A percentile compares a stretch with the other conserved stretches of the same genome.
Evolutionary conservation across 2,888 invertebrate genomes (phyloP).

Genomic region (Agriopis marginaria): DNA sequence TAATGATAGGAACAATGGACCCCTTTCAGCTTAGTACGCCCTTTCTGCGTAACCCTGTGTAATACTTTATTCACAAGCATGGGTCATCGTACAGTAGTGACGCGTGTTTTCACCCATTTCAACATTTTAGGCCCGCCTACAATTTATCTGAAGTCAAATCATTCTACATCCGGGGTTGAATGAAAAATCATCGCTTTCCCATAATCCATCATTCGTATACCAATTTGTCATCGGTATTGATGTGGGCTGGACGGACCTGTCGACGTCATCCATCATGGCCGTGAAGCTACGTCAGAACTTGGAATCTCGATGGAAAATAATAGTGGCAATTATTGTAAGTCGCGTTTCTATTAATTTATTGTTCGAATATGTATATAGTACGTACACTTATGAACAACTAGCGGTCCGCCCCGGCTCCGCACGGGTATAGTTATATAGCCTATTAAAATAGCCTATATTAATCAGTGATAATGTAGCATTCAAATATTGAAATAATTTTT

Average conservation of each 20-base stretch:
- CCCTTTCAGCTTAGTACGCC: no score
- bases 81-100: neutral
- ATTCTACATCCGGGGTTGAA: neutral
- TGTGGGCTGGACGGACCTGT: neutral
- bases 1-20: no score
- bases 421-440: no score
- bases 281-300: neutral
- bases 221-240: constrained; percentile 25
- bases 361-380: no score
- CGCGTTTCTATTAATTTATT: no score
- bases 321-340: neutral
- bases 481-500: no score
- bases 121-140: neutral
- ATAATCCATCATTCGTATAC: constrained; percentile 12
- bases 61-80: neutral
- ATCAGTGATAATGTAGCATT: no score
- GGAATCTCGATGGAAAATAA: neutral
- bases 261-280: constrained; percentile 12
- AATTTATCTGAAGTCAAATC: neutral
- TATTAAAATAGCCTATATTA: no score
- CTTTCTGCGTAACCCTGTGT: no score
- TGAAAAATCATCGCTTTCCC: constrained; percentile 14
- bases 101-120: neutral
- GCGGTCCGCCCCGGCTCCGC: no score
- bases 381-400: no score